Base-by-base conservation (phyloP, 2,797 vertebrate species). In the Glyptemys insculpta region DNA sequence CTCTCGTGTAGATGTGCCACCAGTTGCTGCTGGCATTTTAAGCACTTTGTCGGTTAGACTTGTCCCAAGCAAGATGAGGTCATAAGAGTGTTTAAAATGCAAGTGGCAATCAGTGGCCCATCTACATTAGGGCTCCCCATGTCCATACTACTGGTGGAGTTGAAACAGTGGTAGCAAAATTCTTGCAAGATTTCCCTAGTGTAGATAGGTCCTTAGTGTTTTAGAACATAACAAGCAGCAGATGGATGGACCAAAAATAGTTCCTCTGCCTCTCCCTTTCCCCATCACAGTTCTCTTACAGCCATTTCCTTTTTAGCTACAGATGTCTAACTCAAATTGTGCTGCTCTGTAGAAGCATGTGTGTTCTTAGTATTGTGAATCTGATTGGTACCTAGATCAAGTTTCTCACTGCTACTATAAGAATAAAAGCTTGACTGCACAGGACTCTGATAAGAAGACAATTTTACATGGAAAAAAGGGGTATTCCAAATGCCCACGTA, bases 271-370 rank as follows among this genome's bases (percentile, higher is more conserved):
- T 94, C 83, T 29, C 72, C 80, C 87, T 81, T 85, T 92, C 92
- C 94, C 96, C 95, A 0, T 91, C 62, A 59, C 87, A 29, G 53
- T 86, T 54, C 90, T 94, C 90, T 94, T 88, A 27, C 41, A 95
- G 81, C 11, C 82, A n/a, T 31, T 49, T 65, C 27, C 10, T 44
- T 50, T 88, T 56, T 50, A 21, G 83, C 96, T 95, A 96, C 44
- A 96, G 95, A 94, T 94, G 94, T 96, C 95, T 97, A 97, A 97
- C 97, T 97, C 95, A 96, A 95, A 96, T 95, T 92, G 95, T 95
- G 96, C 94, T 96, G 92, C 94, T 95, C 96, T 96, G 93, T 93
- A 96, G 92, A 96, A 95, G 87, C 95, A 97, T 91, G 76, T 95
- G 93, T 96, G 93, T 96, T 95, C 96, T 96, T 94, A 94, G 90